Percentiles rank a stretch among this genome's conserved stretches.
Evolutionary conservation across 2,113 vertebrate genomes (phyloP).

Genomic region (Neofelis nebulosa): DNA sequence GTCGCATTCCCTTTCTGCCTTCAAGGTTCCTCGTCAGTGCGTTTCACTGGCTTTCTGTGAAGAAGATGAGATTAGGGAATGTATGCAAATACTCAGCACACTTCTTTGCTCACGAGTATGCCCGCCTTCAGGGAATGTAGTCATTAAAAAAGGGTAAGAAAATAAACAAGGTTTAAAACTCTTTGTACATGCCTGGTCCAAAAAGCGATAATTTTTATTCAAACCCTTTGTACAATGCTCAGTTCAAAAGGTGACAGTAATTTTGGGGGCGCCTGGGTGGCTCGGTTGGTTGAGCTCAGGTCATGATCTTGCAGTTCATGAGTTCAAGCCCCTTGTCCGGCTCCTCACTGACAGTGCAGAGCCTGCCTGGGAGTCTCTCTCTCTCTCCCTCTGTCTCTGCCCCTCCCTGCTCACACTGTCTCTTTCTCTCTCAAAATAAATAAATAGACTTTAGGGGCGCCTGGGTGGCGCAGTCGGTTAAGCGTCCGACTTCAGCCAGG

Average conservation of each 20-base stretch:
- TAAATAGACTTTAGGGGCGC: no score
- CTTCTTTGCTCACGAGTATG: neutral
- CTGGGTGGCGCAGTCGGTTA: no score
- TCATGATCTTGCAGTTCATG: no score
- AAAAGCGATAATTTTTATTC: neutral
- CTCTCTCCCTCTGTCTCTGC: neutral
- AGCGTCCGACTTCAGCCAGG: no score
- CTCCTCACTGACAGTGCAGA: no score
- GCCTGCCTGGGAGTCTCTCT: no score
- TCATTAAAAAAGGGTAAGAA: no score
- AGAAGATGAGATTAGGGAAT: no score
- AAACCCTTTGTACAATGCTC: neutral
- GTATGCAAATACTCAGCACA: no score
- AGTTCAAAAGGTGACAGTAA: rapidly evolving
- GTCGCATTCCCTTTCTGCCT: rapidly evolving
- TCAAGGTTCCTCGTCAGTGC: neutral
- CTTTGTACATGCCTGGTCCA: neutral
- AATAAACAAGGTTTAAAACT: neutral
- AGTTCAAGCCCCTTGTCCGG: no score
- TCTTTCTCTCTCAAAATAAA: neutral
- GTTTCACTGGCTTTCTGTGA: neutral
- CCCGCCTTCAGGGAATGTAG: neutral
- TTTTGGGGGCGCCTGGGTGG: neutral
- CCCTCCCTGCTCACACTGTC: neutral
- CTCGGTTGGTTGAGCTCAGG: neutral